Conservation (phyloP, 2,888 invertebrate species). For the Rhingia campestris region DNA sequence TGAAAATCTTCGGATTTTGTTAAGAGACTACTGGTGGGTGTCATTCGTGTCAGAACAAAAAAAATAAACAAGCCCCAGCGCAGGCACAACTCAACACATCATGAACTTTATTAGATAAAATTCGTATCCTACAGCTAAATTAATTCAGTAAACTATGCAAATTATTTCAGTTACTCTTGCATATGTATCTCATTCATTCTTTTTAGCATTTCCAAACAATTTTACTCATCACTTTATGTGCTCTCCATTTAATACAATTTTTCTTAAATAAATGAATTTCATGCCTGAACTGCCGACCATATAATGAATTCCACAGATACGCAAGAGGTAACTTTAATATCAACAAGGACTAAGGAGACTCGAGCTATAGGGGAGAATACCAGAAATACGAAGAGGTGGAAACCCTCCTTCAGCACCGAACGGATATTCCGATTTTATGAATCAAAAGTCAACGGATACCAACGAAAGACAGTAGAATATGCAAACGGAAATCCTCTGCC, state of each 20-base stretch:
- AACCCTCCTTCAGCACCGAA: neutral
- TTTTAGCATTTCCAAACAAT: conserved; percentile 6
- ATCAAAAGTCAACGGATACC: conserved; percentile 38
- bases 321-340: neutral
- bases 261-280: conserved; percentile 60
- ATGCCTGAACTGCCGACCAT: conserved; percentile 29
- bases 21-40: no score
- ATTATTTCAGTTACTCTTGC: no score
- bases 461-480: conserved; percentile 34
- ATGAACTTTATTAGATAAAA: no score
- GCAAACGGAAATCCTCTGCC: conserved; percentile 1
- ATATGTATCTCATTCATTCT: no score
- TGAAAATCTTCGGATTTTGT: no score
- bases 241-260: conserved; percentile 26
- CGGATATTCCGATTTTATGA: conserved; percentile 32
- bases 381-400: neutral
- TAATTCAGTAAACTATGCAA: no score
- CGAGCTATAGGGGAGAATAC: no score
- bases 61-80: no score
- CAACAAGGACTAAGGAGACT: neutral
- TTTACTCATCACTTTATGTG: conserved; percentile 15
- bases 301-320: conserved; percentile 15
- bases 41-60: no score
- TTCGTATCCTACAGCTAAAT: no score
- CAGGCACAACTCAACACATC: no score